Percentiles rank a stretch among this genome's conserved stretches.
These are phyloP conservation scores for Phycodurus eques DNA, from an alignment of 2,113 vertebrate species.

Conservation along the genomic window DNA sequence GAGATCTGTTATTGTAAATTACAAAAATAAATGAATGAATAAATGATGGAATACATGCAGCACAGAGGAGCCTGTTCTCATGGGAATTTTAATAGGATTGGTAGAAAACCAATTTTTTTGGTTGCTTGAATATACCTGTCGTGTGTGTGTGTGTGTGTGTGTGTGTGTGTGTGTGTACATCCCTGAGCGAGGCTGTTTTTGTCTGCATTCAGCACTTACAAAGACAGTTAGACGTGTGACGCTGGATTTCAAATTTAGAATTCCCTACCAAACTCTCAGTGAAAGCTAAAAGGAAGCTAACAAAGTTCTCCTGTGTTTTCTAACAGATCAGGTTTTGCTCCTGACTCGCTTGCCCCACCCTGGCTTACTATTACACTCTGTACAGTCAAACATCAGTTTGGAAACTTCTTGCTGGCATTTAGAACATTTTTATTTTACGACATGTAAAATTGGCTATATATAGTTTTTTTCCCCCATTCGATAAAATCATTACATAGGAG, in stretches of 20 bases:
- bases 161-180: too few species aligned
- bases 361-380: not conserved
- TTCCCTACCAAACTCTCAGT: not conserved
- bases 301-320: not conserved
- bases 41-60: not conserved
- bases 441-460: not conserved
- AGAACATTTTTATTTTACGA: not conserved
- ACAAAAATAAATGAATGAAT: too few species aligned
- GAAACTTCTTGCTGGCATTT: not conserved
- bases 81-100: not conserved
- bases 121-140: not conserved
- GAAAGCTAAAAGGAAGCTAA: not conserved
- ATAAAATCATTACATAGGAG: not conserved
- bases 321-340: constrained; percentile 6
- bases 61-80: not conserved
- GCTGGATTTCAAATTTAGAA: not conserved
- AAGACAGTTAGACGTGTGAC: not conserved
- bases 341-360: constrained; percentile 5
- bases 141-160: too few species aligned
- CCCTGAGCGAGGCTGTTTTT: not conserved
- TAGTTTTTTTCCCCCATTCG: not conserved
- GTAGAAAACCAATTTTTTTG: not conserved
- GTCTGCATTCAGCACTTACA: not conserved
- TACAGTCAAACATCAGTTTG: constrained; percentile 3
- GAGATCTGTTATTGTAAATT: not conserved